A percentile compares a stretch with the other conserved stretches of the same genome.
phyloP scores from a whole-genome alignment of 1,140 invertebrate species.

The Sitodiplosis mosellana region DNA sequence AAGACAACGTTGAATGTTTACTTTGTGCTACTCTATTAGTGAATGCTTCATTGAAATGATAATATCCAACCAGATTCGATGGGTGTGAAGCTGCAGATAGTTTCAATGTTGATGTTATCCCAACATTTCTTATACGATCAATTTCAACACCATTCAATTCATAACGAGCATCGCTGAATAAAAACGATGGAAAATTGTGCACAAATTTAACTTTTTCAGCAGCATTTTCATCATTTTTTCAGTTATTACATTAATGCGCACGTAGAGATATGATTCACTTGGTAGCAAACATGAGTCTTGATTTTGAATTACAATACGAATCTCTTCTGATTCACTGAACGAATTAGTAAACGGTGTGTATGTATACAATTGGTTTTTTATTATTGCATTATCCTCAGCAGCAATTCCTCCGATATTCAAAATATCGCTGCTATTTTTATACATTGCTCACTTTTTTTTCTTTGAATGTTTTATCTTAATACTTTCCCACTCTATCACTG shows the following conservation, averaged over 20 bases:
- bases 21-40: neutral
- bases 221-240: constrained; percentile 6
- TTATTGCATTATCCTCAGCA: constrained; percentile 15
- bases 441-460: neutral
- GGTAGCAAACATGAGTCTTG: constrained; percentile 19
- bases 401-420: constrained; percentile 8
- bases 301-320: constrained; percentile 17
- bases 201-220: constrained; percentile 7
- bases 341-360: constrained; percentile 11
- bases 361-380: constrained; percentile 16
- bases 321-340: constrained; percentile 17
- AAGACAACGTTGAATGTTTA: constrained; percentile 7
- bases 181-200: constrained; percentile 21
- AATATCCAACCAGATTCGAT: constrained; percentile 15
- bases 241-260: constrained; percentile 15
- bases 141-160: constrained; percentile 25
- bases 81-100: constrained; percentile 12
- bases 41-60: neutral
- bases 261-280: constrained; percentile 11
- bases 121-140: constrained; percentile 22
- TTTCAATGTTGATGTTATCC: constrained; percentile 24
- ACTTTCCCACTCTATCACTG: too few relatives aligned
- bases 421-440: constrained; percentile 10
- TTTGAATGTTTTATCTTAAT: too few relatives aligned
- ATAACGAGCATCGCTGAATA: constrained; percentile 26